phyloP scores from a whole-genome alignment of 2,888 invertebrate species.

The Amphimallon solstitiale region DNA sequence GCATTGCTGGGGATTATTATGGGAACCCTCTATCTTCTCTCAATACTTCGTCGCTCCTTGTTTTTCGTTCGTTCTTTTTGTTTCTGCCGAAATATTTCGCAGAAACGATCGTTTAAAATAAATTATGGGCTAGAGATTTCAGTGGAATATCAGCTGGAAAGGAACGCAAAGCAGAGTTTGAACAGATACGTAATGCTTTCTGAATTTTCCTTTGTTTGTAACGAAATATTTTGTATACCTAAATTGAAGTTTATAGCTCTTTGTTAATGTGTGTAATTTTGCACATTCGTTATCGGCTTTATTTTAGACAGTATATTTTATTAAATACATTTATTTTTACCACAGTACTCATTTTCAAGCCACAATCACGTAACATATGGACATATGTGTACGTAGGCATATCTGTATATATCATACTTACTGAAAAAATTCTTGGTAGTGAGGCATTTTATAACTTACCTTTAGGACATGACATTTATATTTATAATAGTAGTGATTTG shows the following conservation, averaged over 20 bases:
- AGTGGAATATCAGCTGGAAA: constrained; percentile 21
- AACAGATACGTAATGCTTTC: no score
- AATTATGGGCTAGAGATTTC: constrained; percentile 31
- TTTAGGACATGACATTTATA: no score
- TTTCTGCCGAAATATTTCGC: constrained; percentile 37
- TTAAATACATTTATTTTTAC: neutral
- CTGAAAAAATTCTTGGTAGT: no score
- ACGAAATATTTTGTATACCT: no score
- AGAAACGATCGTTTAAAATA: constrained; percentile 38
- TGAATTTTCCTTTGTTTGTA: no score
- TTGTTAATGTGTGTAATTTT: neutral
- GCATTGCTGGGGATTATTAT: constrained; percentile 38
- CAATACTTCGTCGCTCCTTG: constrained; percentile 34
- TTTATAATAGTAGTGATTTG: no score
- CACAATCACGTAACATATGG: no score
- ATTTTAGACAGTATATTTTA: neutral
- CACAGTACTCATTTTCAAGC: neutral
- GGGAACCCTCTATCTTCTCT: constrained; percentile 32
- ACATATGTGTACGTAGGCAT: no score
- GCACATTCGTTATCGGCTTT: neutral
- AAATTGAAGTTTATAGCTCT: neutral
- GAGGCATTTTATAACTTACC: no score
- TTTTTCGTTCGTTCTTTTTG: constrained; percentile 26
- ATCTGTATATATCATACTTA: no score
- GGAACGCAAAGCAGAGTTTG: neutral